A percentile compares a stretch with the other conserved stretches of the same genome.
Evolutionary conservation across 2,888 invertebrate genomes (phyloP).

Genomic region (Lasioglossum calceatum): DNA sequence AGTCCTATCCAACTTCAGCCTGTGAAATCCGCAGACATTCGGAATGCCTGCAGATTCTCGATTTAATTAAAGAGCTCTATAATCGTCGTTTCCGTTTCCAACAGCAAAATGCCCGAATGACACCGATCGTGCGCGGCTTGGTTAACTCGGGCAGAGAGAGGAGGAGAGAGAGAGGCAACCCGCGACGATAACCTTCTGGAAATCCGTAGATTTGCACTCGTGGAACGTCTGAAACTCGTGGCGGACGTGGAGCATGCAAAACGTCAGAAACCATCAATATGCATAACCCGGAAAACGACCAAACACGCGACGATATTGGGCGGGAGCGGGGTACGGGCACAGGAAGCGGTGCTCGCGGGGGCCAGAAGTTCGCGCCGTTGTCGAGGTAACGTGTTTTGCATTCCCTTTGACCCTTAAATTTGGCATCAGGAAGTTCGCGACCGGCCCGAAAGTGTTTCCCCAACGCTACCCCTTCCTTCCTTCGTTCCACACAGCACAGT

Average conservation of each 20-base stretch:
- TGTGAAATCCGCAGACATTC: background rate
- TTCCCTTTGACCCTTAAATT: constrained; percentile 82
- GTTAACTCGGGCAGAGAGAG: background rate
- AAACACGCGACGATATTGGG: constrained; percentile 38
- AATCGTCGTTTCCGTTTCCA: background rate
- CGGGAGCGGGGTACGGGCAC: background rate
- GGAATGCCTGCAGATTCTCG: background rate
- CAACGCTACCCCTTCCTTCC: background rate
- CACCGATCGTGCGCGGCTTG: background rate
- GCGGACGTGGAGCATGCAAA: constrained; percentile 26
- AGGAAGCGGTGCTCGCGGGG: background rate
- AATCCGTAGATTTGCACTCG: constrained; percentile 19
- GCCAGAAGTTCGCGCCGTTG: constrained; percentile 25
- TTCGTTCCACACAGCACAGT: background rate
- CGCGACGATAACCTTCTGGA: constrained; percentile 3
- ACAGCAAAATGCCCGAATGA: background rate
- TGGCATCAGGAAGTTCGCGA: constrained; percentile 53
- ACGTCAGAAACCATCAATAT: constrained; percentile 53
- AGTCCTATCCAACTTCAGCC: background rate
- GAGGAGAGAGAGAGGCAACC: too few species aligned
- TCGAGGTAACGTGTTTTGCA: constrained; percentile 74
- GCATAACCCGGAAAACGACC: constrained; percentile 50
- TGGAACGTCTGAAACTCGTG: constrained; percentile 18
- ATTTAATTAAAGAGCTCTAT: constrained; percentile 1
- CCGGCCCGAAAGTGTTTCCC: constrained; percentile 34